These are phyloP conservation scores for Semicossyphus pulcher DNA, from an alignment of 2,113 vertebrate genomes.

Conservation along the genomic window DNA sequence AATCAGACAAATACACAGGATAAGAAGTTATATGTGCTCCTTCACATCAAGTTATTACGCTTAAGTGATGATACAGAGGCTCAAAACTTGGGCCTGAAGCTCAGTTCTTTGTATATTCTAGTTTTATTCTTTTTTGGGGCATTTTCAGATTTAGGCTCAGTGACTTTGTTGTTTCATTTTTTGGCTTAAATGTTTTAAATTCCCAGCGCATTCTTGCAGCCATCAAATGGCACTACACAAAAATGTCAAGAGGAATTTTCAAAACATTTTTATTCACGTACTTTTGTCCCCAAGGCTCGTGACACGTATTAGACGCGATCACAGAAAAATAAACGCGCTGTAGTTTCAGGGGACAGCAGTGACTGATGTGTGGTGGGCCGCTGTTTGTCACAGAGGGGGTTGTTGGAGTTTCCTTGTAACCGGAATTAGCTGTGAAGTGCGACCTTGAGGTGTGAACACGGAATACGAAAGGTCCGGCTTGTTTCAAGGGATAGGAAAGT, in stretches of 20 bases:
- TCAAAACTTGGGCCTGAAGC: not conserved
- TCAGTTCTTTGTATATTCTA: no score
- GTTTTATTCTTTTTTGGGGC: no score
- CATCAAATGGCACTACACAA: no score
- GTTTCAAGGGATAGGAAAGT: conserved; percentile 63
- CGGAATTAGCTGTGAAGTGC: conserved; percentile 88
- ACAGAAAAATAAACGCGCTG: not conserved
- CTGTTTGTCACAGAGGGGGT: conserved; percentile 73
- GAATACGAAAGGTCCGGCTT: conserved; percentile 79
- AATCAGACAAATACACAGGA: not conserved
- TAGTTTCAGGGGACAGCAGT: conserved; percentile 12
- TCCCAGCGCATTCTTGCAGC: no score
- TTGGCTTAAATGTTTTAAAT: not conserved
- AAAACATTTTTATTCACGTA: no score
- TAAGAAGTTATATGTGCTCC: not conserved
- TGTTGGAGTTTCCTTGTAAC: conserved; percentile 78
- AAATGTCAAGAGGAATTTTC: no score
- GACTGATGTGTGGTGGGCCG: conserved; percentile 50
- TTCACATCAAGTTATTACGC: not conserved
- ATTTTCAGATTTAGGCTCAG: not conserved
- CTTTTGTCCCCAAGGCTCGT: no score
- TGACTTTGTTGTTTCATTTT: not conserved
- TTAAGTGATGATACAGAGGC: not conserved
- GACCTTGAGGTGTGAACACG: conserved; percentile 83
- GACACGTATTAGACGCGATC: not conserved